Percentiles rank a stretch among this genome's conserved stretches.
These are phyloP conservation scores for Carduelis carduelis DNA, from an alignment of 2,797 vertebrate genomes.

Conservation along the genomic window DNA sequence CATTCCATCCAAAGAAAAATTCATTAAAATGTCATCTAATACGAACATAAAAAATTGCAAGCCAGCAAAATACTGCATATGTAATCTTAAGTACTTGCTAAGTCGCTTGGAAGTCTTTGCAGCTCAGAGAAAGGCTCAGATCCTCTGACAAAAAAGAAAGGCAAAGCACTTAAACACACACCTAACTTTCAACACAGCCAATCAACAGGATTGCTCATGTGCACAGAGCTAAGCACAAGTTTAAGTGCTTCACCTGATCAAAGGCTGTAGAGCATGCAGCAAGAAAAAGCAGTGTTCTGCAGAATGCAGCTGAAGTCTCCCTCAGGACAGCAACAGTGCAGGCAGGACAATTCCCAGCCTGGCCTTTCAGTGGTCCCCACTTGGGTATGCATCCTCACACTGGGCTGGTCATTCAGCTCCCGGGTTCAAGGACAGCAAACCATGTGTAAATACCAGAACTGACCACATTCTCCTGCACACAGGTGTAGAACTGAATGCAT, in stretches of 20 bases:
- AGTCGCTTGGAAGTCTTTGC: not conserved
- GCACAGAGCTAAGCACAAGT: accelerated
- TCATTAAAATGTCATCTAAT: not conserved
- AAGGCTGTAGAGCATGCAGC: not conserved
- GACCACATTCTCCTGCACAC: not conserved
- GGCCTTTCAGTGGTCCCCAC: not conserved
- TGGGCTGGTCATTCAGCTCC: not conserved
- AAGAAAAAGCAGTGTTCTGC: not conserved
- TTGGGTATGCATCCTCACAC: not conserved
- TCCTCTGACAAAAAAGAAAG: not conserved
- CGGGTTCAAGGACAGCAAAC: not conserved
- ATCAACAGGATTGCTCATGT: not conserved
- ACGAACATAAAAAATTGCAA: not conserved
- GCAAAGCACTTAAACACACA: constrained; percentile 9
- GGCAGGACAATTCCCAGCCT: not conserved
- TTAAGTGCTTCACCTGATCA: not conserved
- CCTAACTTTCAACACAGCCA: not conserved
- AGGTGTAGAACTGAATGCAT: not conserved
- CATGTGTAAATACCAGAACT: not conserved
- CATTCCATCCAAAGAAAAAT: not conserved
- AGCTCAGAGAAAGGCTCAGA: not conserved
- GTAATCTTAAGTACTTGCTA: not conserved
- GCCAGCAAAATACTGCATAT: not conserved
- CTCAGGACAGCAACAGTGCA: not conserved
- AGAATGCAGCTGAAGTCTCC: not conserved